Evolutionary conservation across 1,140 invertebrate species (phyloP).

Genomic region (Uloborus diversus): DNA sequence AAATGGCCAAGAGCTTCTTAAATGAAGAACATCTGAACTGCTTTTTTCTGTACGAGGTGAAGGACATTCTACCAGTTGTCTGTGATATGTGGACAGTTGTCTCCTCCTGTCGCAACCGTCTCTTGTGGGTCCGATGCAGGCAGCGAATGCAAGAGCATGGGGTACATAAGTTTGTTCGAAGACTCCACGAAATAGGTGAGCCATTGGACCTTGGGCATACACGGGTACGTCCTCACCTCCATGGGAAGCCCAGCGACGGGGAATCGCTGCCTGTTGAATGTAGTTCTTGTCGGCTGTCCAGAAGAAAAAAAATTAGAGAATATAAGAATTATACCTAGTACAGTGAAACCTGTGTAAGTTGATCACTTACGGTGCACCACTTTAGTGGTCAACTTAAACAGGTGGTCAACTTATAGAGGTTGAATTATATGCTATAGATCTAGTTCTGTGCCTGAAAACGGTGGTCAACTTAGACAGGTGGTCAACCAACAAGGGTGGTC

Average conservation of each 20-base stretch:
- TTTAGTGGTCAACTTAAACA: no score
- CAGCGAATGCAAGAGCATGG: slow-evolving; percentile 33
- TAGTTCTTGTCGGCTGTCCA: slow-evolving; percentile 51
- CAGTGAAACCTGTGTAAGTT: no score
- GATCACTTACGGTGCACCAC: no score
- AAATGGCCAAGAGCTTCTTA: no score
- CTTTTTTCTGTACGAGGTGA: slow-evolving; percentile 28
- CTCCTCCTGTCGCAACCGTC: slow-evolving; percentile 40
- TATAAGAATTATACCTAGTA: neutral
- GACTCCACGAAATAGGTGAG: slow-evolving; percentile 86
- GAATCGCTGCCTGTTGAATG: slow-evolving; percentile 48
- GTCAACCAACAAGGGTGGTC: no score
- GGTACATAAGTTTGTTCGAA: slow-evolving; percentile 91
- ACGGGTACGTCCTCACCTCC: slow-evolving; percentile 81
- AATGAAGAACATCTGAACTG: no score
- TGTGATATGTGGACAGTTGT: slow-evolving; percentile 13
- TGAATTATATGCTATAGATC: no score
- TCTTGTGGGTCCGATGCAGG: slow-evolving; percentile 40
- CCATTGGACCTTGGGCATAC: slow-evolving; percentile 77
- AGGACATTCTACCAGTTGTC: slow-evolving; percentile 44
- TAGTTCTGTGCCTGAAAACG: no score
- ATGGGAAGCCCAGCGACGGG: slow-evolving; percentile 68
- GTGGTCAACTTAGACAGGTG: no score
- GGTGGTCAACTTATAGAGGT: no score
- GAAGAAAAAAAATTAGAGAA: neutral